Conservation (phyloP, 1,140 invertebrate genomes). For the Bradynema listronoti region DNA sequence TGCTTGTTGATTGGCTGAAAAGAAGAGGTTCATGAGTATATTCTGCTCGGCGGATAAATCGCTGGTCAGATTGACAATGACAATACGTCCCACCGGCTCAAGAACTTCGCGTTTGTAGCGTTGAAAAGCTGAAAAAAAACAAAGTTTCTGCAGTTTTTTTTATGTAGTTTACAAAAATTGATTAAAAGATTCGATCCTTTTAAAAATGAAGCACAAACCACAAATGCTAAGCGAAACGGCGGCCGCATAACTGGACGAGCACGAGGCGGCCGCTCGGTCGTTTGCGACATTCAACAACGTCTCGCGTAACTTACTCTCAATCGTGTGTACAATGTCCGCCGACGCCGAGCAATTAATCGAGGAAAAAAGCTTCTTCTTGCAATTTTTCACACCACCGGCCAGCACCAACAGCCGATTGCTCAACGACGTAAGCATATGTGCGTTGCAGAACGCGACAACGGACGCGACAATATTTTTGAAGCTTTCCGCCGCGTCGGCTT, state of each 20-base stretch:
- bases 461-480: conserved; percentile 22
- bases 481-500: not conserved
- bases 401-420: conserved; percentile 30
- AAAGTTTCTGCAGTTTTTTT: not conserved
- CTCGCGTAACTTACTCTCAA: conserved; percentile 11
- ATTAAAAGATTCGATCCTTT: not conserved
- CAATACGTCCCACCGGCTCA: conserved; percentile 21
- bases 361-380: conserved; percentile 36
- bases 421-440: conserved; percentile 25
- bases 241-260: conserved; percentile 20
- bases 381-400: conserved; percentile 16
- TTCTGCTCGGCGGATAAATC: conserved; percentile 30
- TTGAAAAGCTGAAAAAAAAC: conserved; percentile 31
- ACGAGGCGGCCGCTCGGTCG: not conserved
- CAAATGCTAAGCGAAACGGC: conserved; percentile 30
- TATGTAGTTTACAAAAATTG: not conserved
- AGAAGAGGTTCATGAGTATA: conserved; percentile 36
- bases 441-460: conserved; percentile 34
- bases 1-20: conserved; percentile 27
- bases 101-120: conserved; percentile 20
- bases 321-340: conserved; percentile 5
- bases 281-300: not conserved
- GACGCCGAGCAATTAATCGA: not conserved
- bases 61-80: conserved; percentile 28
- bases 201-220: conserved; percentile 16